Percentiles rank a stretch among this genome's conserved stretches.
These are phyloP conservation scores for Ormyrus labotus DNA, from an alignment of 2,888 invertebrate species.

Conservation along the genomic window DNA sequence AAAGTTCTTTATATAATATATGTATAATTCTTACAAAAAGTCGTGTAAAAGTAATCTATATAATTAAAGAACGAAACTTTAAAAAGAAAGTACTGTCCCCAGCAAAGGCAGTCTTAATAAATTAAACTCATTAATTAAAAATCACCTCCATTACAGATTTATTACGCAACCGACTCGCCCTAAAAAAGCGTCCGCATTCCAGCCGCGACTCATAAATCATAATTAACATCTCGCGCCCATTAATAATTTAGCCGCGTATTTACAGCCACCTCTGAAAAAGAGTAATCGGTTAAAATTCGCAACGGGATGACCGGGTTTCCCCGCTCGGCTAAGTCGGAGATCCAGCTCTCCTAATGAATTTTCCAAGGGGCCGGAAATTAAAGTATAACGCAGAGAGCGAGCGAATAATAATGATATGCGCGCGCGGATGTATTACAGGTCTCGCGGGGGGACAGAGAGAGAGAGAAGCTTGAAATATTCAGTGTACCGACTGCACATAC, in stretches of 20 bases:
- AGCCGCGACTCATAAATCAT: no score
- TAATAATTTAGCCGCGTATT: no score
- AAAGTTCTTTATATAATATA: no score
- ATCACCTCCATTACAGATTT: not conserved
- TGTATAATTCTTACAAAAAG: no score
- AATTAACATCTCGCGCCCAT: no score
- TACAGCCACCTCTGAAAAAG: no score
- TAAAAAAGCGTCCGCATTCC: no score
- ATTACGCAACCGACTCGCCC: not conserved
- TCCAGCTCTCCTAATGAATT: constrained; percentile 48
- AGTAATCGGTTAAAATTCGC: not conserved
- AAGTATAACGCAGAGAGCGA: constrained; percentile 35
- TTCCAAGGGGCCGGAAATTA: constrained; percentile 45
- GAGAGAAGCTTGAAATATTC: constrained; percentile 32
- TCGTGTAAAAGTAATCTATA: no score
- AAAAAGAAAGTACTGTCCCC: no score
- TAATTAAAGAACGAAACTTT: no score
- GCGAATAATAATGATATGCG: constrained; percentile 37
- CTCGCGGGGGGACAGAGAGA: not conserved
- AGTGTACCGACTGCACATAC: constrained; percentile 1
- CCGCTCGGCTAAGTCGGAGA: not conserved
- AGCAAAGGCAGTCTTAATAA: no score
- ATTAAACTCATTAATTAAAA: no score
- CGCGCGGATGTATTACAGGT: constrained; percentile 28
- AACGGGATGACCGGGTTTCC: constrained; percentile 9